Evolutionary conservation across 2,113 vertebrate genomes (phyloP), one percentile per base, ranked within the genome.

Genomic region (Bagarius yarrelli): DNA sequence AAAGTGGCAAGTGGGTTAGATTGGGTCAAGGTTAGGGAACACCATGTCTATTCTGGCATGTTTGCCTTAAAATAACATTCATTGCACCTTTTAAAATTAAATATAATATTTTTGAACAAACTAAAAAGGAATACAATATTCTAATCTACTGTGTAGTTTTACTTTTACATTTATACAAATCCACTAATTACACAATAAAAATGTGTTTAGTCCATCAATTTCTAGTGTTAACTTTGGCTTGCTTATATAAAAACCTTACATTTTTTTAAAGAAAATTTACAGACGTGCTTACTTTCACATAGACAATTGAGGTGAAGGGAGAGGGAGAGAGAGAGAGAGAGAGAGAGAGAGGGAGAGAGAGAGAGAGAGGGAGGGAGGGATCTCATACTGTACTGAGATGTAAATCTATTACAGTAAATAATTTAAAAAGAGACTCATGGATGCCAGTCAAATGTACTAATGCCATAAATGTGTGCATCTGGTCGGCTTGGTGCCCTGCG

Each of bases 361-460:
- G 55, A 23, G 23, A 57, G 80, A 16, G 23, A 81, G 21, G 23
- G 50, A n/a, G n/a, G n/a, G n/a, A n/a, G n/a, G n/a, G n/a, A n/a
- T 79, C 87, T 83, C 83, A 86, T 73, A 14, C 82, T 81, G 80
- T 83, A 84, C 84, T 84, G 59, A 84, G 87, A 88, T 74, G 81
- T 85, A 36, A 82, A 70, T 70, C 63, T 80, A 86, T 85, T 87
- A 87, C 90, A 87, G 93, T 93, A 91, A 93, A 93, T 93, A 91
- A 93, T 93, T 93, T 89, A 93, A 91, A 91, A 86, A 87, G 86
- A 83, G 92, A 91, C 90, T 89, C 89, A 91, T 87, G 86, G 89
- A 90, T 90, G 91, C 89, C 91, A 93, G 92, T 93, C 92, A 93
- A 91, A 94, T 92, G 93, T 93, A 94, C 91, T 91, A 91, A 88